Percentiles rank a stretch among this genome's conserved stretches.
Conservation (phyloP, 2,797 vertebrate species). For the Notolabrus celidotus region DNA sequence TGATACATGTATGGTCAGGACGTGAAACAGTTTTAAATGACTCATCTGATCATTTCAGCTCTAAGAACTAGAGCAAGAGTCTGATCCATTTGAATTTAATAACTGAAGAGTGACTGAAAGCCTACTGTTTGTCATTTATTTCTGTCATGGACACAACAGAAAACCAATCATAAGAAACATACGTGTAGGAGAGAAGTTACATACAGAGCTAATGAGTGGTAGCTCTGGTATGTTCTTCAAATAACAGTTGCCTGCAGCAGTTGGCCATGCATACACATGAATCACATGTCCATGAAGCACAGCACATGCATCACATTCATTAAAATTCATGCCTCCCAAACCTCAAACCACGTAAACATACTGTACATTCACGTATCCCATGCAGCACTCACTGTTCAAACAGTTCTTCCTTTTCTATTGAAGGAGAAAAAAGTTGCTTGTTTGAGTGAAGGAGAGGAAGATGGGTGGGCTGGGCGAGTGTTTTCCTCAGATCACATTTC, state of each 20-base stretch:
- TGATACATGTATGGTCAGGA: too few species aligned
- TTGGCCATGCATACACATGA: slow-evolving; percentile 20
- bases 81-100: neutral
- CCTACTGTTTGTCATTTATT: neutral
- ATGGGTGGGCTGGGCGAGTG: neutral
- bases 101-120: neutral
- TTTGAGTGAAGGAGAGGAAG: neutral
- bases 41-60: neutral
- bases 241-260: slow-evolving; percentile 9
- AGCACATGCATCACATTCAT: slow-evolving; percentile 11
- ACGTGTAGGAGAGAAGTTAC: neutral
- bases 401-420: neutral
- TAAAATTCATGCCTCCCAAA: slow-evolving; percentile 18
- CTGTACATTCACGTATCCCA: slow-evolving; percentile 20
- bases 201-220: neutral
- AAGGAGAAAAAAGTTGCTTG: slow-evolving; percentile 1
- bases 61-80: neutral
- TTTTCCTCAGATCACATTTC: slow-evolving; percentile 35
- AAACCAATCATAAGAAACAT: neutral
- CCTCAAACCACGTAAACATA: slow-evolving; percentile 28
- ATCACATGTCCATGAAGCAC: slow-evolving; percentile 28
- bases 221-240: neutral
- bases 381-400: slow-evolving; percentile 13
- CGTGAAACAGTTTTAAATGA: too few species aligned
- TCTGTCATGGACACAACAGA: neutral